Base-by-base conservation (phyloP, 2,113 vertebrate species). In the Podocnemis expansa region DNA sequence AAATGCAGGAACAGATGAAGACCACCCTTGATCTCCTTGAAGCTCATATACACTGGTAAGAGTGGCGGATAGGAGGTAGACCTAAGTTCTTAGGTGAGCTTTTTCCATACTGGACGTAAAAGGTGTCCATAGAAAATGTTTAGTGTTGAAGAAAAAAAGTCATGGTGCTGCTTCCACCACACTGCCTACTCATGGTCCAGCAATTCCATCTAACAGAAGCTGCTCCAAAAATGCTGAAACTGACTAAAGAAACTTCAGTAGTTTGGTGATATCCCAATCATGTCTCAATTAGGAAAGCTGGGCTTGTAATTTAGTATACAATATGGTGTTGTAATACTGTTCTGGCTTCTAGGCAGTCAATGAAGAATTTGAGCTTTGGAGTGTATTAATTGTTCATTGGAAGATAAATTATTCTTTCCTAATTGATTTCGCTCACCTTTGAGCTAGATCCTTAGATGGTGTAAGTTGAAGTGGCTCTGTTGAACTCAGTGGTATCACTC, bases 21-120 rank as follows among this genome's bases (percentile, higher is more conserved):
- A 41, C 67, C 1, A 2, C 19, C 29, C 10, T 14, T 27, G 34
- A 67, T 83, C 27, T 31, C 45, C 22, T 87, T 78, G 3, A 55
- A 76, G 38, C 29, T 55, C 43, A 41, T 73, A 13, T 49, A 4
- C 0, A 0, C 19, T 24, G 21, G n/a, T 5, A 10, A 34, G n/a
- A 63, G 31, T 8, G 16, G 60, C 45, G 79, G 34, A 58, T 58
- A n/a, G 67, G 19, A 10, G 7, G 41, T 86, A 60, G 60, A 76
- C 83, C 8, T 3, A 76, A n/a, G 14, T 16, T 67, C 31, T 73
- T 16, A 31, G 19, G 3, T 22, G 22, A 45, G 17, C 3, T 63
- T 27, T n/a, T 45, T 67, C 24, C 25, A n/a, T 51, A 67, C 38
- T 10, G 2, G 41, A 5, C 2, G 3, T 45, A 58, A 54, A 41